Evolutionary conservation across 2,113 vertebrate genomes (phyloP).

Genomic region (Taxidea taxus): DNA sequence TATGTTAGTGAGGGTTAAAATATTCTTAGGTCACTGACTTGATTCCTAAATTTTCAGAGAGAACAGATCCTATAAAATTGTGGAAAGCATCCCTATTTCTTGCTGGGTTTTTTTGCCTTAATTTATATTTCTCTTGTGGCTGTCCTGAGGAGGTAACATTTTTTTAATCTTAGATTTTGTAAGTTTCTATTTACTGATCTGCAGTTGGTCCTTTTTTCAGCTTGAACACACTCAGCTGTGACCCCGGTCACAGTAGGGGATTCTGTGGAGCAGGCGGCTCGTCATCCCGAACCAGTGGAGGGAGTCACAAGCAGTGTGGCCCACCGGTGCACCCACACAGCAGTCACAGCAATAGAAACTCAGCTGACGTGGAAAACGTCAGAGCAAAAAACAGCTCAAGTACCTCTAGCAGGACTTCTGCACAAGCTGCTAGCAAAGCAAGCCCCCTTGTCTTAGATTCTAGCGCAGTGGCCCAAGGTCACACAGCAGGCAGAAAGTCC

Average conservation of each 20-base stretch:
- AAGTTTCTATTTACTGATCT: slow-evolving; percentile 20
- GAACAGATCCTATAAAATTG: not conserved
- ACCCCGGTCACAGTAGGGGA: slow-evolving; percentile 89
- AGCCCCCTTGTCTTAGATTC: slow-evolving; percentile 82
- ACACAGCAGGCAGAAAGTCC: slow-evolving; percentile 84
- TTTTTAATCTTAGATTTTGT: not conserved
- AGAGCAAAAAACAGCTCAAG: slow-evolving; percentile 85
- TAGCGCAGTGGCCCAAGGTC: slow-evolving; percentile 78
- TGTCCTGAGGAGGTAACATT: not conserved
- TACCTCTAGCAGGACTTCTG: slow-evolving; percentile 84
- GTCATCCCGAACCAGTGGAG: slow-evolving; percentile 80
- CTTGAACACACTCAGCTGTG: slow-evolving; percentile 88
- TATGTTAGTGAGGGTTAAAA: not conserved
- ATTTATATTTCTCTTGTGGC: not conserved
- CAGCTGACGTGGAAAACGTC: slow-evolving; percentile 85
- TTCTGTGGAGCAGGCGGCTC: slow-evolving; percentile 86
- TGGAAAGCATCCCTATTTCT: not conserved
- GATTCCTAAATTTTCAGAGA: not conserved
- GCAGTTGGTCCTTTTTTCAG: slow-evolving; percentile 79
- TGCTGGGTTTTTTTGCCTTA: not conserved
- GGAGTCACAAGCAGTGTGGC: slow-evolving; percentile 86
- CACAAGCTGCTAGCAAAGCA: slow-evolving; percentile 84
- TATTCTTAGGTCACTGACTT: not conserved
- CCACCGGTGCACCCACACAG: slow-evolving; percentile 82
- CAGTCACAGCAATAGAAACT: slow-evolving; percentile 83